Evolutionary conservation across 2,113 vertebrate species (phyloP), one percentile per base, ranked within the genome.

Genomic region (Pseudonaja textilis): DNA sequence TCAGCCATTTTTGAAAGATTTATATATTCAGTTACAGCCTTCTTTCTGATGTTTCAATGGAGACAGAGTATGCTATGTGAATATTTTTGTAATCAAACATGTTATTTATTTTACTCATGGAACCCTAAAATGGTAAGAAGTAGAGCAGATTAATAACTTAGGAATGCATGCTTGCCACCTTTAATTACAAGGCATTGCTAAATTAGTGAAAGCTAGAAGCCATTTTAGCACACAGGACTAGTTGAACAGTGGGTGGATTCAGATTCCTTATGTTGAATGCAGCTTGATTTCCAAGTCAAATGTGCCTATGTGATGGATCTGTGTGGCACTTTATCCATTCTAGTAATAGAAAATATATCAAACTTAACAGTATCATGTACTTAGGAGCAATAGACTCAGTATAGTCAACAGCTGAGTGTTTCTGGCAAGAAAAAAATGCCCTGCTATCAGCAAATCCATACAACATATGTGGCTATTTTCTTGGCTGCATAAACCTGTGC

Each of bases 381-480:
- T 94, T 94, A 55, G 94, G 88, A 87, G 0, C 1, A 91, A 20
- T 52, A 94, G 61, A 74, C 18, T 94, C 34, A 91, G 29, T 4
- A 50, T 34, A 25, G 20, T 81, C 29, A 87, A 0, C 89, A 92
- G 47, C 0, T 50, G 57, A 12, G 39, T 86, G 55, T 90, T 8
- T 85, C 85, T 93, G 45, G 25, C 3, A 93, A 92, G 9, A n/a
- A 56, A 0, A 90, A 81, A 7, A 8, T 42, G 7, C 7, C 1
- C 2, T 93, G 85, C 1, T 2, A 81, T 91, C 45, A 93, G 4
- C 25, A 95, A 94, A 91, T 1, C 1, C 81, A n/a, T 23, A 81
- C 0, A 39, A 47, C 3, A n/a, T 0, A 59, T 1, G 34, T 3
- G 57, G 39, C 45, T 94, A 5, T 88, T 90, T 55, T 91, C 90